Evolutionary conservation across 2,888 invertebrate species (phyloP).

Genomic region (Cerastis leucographa): DNA sequence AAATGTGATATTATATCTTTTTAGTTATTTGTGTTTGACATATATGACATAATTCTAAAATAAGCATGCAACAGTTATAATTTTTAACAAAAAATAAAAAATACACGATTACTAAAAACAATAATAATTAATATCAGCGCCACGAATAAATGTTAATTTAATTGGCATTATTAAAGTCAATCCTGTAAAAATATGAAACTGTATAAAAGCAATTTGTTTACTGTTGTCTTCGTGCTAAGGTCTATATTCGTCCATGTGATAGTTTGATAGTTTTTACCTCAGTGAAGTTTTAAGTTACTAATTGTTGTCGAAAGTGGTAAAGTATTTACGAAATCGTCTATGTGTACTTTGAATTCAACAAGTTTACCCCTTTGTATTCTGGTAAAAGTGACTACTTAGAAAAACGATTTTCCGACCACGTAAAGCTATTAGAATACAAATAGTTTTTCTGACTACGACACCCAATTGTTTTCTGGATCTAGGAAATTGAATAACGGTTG

Average conservation of each 20-base stretch:
- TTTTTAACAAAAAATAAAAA: too few relatives aligned
- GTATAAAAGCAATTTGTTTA: background rate
- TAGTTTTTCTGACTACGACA: background rate
- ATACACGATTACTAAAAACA: too few relatives aligned
- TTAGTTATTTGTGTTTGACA: too few relatives aligned
- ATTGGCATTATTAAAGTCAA: too few relatives aligned
- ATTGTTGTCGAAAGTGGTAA: background rate
- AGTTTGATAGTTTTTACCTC: background rate
- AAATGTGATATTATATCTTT: background rate
- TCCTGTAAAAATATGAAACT: background rate
- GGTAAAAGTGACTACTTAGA: background rate
- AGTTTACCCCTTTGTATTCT: background rate
- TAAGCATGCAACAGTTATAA: too few relatives aligned
- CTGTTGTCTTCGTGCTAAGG: background rate
- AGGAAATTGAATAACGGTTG: background rate
- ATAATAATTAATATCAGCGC: background rate
- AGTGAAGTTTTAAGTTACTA: background rate
- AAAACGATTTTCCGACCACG: background rate
- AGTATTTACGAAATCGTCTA: background rate
- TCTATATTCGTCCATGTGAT: too few relatives aligned
- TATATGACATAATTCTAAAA: too few relatives aligned
- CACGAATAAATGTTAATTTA: background rate
- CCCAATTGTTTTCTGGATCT: background rate
- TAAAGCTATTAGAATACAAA: conserved; percentile 3
- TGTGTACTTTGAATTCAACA: background rate